A percentile compares a stretch with the other conserved stretches of the same genome.
phyloP scores from a whole-genome alignment of 2,113 vertebrate species.

The Benitochromis conjunctus region DNA sequence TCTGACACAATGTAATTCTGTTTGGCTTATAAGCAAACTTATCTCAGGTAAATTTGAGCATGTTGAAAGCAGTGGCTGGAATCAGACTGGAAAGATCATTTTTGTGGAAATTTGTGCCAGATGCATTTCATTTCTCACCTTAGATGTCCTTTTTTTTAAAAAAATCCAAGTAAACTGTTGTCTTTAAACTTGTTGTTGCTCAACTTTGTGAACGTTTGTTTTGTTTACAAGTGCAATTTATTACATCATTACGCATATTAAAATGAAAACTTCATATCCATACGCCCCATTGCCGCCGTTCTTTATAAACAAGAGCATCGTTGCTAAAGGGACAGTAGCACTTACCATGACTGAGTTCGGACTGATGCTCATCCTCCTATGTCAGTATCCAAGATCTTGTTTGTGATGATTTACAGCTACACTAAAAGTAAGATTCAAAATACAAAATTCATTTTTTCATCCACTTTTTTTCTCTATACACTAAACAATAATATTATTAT shows the following conservation, averaged over 20 bases:
- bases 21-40: constrained; percentile 60
- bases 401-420: neutral
- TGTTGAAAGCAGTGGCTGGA: neutral
- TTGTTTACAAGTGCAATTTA: neutral
- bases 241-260: neutral
- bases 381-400: neutral
- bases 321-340: neutral
- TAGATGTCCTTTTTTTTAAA: neutral
- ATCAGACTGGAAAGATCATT: constrained; percentile 19
- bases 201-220: neutral
- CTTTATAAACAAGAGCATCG: neutral
- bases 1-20: constrained; percentile 16
- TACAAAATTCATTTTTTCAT: neutral
- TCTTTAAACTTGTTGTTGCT: neutral
- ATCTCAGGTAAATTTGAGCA: constrained; percentile 67
- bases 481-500: neutral
- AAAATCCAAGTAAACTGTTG: constrained; percentile 45
- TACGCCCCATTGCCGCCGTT: neutral
- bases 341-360: neutral
- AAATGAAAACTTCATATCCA: neutral
- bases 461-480: neutral
- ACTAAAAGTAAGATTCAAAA: neutral
- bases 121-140: constrained; percentile 37
- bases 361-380: neutral
- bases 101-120: neutral